Base-by-base conservation (phyloP, 2,113 vertebrate genomes). In the Tauraco erythrolophus region DNA sequence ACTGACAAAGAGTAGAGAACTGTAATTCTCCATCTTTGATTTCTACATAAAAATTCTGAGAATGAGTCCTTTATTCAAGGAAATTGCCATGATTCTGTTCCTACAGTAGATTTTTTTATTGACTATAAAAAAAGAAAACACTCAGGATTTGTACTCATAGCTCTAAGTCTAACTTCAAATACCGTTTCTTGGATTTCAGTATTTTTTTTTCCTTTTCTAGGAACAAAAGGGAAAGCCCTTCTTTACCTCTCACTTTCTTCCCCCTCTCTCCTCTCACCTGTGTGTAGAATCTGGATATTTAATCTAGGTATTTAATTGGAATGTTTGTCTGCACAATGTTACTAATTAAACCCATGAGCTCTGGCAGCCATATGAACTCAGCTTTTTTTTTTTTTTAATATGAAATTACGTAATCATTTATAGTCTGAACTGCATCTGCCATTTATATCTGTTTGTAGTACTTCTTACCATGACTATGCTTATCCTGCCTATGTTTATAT, bases 341-440 rank as follows among this genome's bases (percentile, higher is more conserved):
- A 88, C 64, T 85, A 95, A 96, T 94, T 81, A 97, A 96, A 94
- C 89, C 97, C 96, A 95, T 89, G 95, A 95, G 85, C 92, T 93
- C 75, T 94, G 70, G 79, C 71, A 86, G 92, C 76, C 84, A 35
- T 83, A 84, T 93, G 95, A 98, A 96, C 88, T 97, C 96, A 94
- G 96, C 97, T 92, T 83, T 93, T 94, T 91, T 85, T 87, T 69
- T 53, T 41, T 41, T 41, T 41, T 41, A 92, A 91, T 83, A 88
- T 91, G 97, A 83, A 95, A 95, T 95, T 96, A 94, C 7, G 1
- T 89, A 93, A 96, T 88, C 88, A 61, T 76, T 89, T 95, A 70
- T 53, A 58, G 64, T 86, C 82, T 75, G 94, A 95, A 86, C 35
- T 80, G 82, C 96, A 97, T 96, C 94, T 97, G 94, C 92, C 92